These are phyloP conservation scores for Monarcha castaneiventris DNA, from an alignment of 2,113 vertebrate species.

Conservation along the genomic window DNA sequence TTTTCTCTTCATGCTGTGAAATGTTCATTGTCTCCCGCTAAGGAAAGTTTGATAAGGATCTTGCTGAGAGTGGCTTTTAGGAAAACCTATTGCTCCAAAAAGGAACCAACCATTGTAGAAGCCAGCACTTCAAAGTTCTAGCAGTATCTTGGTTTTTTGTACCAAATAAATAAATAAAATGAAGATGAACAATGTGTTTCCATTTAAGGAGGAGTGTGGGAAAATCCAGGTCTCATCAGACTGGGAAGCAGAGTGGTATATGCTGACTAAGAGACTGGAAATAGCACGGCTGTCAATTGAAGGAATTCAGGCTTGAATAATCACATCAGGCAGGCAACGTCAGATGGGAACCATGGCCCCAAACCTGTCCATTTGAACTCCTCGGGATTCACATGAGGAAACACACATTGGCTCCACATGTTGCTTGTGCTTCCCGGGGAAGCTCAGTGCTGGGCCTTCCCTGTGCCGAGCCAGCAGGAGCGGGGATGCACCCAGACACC, in stretches of 20 bases:
- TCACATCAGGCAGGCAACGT: neutral
- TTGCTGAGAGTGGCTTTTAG: slow-evolving; percentile 58
- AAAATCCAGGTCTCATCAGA: slow-evolving; percentile 69
- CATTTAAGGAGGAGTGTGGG: slow-evolving; percentile 68
- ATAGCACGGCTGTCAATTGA: neutral
- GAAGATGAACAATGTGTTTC: slow-evolving; percentile 72
- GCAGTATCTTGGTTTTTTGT: slow-evolving; percentile 65
- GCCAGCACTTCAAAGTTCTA: slow-evolving; percentile 66
- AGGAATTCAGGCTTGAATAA: slow-evolving; percentile 48
- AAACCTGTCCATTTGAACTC: slow-evolving; percentile 2
- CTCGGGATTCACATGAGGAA: neutral
- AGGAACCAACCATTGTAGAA: slow-evolving; percentile 63
- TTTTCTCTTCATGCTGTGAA: slow-evolving; percentile 54
- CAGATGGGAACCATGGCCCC: neutral
- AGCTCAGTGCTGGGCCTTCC: neutral
- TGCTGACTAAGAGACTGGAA: slow-evolving; percentile 51
- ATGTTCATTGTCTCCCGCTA: slow-evolving; percentile 65
- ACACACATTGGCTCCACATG: neutral
- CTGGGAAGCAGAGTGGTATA: neutral
- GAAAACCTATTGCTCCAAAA: slow-evolving; percentile 61
- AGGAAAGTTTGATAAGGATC: slow-evolving; percentile 71
- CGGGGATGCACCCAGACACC: rapidly evolving
- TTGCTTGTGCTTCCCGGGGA: neutral
- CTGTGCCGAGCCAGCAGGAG: rapidly evolving
- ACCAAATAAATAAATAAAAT: slow-evolving; percentile 67